Evolutionary conservation across 1,140 invertebrate species (phyloP).

Genomic region (Oryctes rhinoceros): DNA sequence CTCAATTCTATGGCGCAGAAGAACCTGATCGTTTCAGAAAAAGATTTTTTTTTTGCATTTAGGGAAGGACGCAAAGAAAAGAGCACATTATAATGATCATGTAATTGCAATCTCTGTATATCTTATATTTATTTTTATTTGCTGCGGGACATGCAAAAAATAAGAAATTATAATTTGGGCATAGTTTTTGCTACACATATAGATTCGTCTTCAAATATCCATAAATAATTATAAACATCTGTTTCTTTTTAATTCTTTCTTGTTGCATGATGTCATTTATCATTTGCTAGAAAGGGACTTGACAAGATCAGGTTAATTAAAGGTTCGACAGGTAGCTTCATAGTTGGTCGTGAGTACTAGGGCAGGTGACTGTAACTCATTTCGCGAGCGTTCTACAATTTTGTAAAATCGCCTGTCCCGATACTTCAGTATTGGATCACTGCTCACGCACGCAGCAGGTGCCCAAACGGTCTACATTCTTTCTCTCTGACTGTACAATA

Average conservation of each 20-base stretch:
- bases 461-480: neutral
- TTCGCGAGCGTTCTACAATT: neutral
- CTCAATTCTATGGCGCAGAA: too few species aligned
- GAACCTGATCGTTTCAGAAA: too few species aligned
- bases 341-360: neutral
- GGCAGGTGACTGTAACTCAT: neutral
- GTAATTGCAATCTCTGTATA: too few species aligned
- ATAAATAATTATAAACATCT: too few species aligned
- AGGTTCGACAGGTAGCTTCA: neutral
- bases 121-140: too few species aligned
- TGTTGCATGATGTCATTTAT: neutral
- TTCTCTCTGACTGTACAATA: neutral
- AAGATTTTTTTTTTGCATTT: too few species aligned
- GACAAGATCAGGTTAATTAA: slow-evolving; percentile 1
- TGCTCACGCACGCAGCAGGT: slow-evolving; percentile 5
- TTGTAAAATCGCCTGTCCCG: neutral
- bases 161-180: too few species aligned
- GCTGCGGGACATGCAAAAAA: too few species aligned
- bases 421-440: neutral
- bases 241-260: neutral
- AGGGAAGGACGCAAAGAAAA: too few species aligned
- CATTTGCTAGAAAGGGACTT: neutral
- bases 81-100: too few species aligned
- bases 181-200: too few species aligned
- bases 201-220: too few species aligned